Evolutionary conservation across 2,797 vertebrate species (phyloP), one percentile per base, ranked within the genome.

Genomic region (Gallinago stenura): DNA sequence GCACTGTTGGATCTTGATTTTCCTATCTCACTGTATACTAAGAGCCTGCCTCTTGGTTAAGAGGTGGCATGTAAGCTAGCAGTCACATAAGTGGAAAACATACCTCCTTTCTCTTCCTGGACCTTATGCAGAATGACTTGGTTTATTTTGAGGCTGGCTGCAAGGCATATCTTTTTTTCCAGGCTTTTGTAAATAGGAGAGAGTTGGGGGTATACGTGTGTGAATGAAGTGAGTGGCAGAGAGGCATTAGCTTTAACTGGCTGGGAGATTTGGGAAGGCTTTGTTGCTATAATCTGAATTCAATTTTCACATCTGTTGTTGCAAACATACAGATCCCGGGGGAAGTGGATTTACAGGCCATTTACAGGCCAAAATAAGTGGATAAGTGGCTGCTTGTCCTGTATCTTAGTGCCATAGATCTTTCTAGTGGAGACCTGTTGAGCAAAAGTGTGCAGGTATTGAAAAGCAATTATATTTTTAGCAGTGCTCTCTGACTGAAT

Each of bases 161-260:
- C 0, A 1, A 83, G 30, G 41, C 35, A 2, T 31, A 30, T 19
- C 2, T 68, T n/a, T 85, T 58, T 53, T 66, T 24, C 43, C 60
- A 90, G 48, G 25, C 50, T 86, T 79, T 88, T 39, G 4, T 33
- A 56, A 50, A 48, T 37, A 78, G 37, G 30, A 65, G 24, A 37
- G 12, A n/a, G 46, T 31, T 56, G 39, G n/a, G 51, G 30, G 3
- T 35, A 39, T 24, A 30, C 0, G 2, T 35, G 1, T 77, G 53
- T 30, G 39, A 53, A 46, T n/a, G 51, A 68, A 87, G n/a, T 8
- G 21, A 57, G 28, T 43, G 16, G n/a, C 9, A 22, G 75, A 45
- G 30, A 58, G 22, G 13, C 12, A 22, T 8, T 35, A 28, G 31
- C 24, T 56, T 78, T 91, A 45, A 60, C 28, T 57, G 31, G 7